These are phyloP conservation scores for Uloborus diversus DNA, from an alignment of 1,140 invertebrate genomes.

Conservation along the genomic window DNA sequence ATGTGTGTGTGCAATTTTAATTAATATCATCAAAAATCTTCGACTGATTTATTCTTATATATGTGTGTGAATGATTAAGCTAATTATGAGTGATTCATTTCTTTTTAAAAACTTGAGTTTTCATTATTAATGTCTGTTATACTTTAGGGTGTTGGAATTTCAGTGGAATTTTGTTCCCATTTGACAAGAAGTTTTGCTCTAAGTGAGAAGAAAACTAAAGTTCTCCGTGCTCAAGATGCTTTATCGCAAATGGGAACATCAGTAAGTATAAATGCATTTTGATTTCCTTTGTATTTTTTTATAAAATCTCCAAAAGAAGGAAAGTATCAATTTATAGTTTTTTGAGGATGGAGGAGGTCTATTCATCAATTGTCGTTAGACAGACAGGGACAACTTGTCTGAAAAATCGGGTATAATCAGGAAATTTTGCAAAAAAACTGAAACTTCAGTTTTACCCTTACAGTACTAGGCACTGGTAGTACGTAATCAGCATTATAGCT, in stretches of 20 bases:
- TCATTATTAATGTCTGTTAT: no score
- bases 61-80: no score
- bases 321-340: background rate
- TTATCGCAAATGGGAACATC: conserved; percentile 71
- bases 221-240: conserved; percentile 68
- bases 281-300: background rate
- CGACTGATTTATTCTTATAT: no score
- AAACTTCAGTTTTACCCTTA: background rate
- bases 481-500: no score
- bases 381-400: background rate
- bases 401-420: background rate
- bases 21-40: no score
- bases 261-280: conserved; percentile 63
- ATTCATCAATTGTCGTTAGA: background rate
- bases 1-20: no score
- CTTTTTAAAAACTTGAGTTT: no score
- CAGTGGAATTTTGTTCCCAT: conserved; percentile 72
- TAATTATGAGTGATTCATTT: no score
- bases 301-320: background rate
- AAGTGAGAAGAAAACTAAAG: conserved; percentile 63
- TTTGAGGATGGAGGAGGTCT: background rate
- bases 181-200: conserved; percentile 69
- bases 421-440: background rate
- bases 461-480: background rate
- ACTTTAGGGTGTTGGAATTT: conserved; percentile 70